phyloP scores from a whole-genome alignment of 53 echinoderm and acorn worm genomes.

The Temnopleurus reevesii region DNA sequence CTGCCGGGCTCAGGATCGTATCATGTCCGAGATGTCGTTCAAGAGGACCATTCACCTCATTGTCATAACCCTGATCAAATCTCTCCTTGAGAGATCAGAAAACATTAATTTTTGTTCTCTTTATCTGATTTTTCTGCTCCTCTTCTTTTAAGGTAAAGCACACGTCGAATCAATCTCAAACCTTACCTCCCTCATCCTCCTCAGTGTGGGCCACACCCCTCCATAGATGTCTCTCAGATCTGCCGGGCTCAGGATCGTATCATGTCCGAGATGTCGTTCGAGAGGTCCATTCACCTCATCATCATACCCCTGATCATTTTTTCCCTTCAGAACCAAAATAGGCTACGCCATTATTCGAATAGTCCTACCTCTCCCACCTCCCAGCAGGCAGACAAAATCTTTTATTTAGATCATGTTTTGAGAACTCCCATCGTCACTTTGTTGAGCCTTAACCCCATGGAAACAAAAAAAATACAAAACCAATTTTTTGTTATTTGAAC shows the following conservation, averaged over 20 bases:
- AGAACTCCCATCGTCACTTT: no score
- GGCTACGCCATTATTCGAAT: not conserved
- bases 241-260: conserved; percentile 59
- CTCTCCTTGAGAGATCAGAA: conserved; percentile 41
- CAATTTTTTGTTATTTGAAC: no score
- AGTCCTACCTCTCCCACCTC: not conserved
- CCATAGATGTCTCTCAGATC: conserved; percentile 59
- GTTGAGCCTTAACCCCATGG: no score
- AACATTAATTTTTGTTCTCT: no score
- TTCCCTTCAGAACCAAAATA: no score
- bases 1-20: conserved; percentile 55
- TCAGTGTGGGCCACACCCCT: conserved; percentile 75
- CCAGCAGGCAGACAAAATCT: no score
- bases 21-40: conserved; percentile 57
- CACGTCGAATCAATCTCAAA: not conserved
- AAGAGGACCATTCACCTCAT: conserved; percentile 73
- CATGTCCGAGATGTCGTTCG: conserved; percentile 55
- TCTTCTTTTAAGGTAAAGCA: not conserved
- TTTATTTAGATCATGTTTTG: no score
- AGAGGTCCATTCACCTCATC: conserved; percentile 74
- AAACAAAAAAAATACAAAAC: no score
- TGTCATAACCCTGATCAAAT: conserved; percentile 52
- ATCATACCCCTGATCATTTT: conserved; percentile 51
- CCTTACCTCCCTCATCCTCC: conserved; percentile 65
- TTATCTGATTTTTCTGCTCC: no score